These are phyloP conservation scores for Lepidocyrtinus sp. DNA, from an alignment of 2,888 invertebrate genomes.

Conservation along the genomic window DNA sequence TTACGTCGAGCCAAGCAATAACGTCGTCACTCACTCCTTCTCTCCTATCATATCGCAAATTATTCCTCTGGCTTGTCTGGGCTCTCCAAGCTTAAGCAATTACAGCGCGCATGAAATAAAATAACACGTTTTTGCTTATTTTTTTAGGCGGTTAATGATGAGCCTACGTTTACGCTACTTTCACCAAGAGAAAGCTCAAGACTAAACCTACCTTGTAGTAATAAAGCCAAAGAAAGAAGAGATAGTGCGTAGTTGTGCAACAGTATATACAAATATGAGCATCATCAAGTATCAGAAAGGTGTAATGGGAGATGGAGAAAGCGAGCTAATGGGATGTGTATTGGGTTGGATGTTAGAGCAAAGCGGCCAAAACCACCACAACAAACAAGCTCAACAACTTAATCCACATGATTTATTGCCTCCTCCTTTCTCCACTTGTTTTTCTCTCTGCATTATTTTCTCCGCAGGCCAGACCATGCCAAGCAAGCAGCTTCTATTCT, in stretches of 20 bases:
- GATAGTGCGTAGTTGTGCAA: neutral
- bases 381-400: conserved; percentile 31
- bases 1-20: neutral
- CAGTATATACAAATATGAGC: neutral
- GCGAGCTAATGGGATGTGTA: neutral
- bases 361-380: neutral
- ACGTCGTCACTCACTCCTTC: too few species aligned
- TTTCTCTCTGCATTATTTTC: conserved; percentile 12
- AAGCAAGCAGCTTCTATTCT: too few species aligned
- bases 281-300: neutral
- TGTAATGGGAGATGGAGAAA: neutral
- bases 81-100: neutral
- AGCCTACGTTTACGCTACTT: neutral
- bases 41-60: too few species aligned
- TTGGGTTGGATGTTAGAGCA: too few species aligned
- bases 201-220: neutral
- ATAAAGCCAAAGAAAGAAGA: neutral
- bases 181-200: neutral
- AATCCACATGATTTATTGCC: conserved; percentile 49
- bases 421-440: conserved; percentile 28
- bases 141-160: neutral
- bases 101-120: neutral
- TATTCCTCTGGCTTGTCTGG: neutral
- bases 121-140: neutral
- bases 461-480: too few species aligned